These are phyloP conservation scores for Meriones psammophilus DNA, from an alignment of 2,797 vertebrate genomes.

Conservation along the genomic window DNA sequence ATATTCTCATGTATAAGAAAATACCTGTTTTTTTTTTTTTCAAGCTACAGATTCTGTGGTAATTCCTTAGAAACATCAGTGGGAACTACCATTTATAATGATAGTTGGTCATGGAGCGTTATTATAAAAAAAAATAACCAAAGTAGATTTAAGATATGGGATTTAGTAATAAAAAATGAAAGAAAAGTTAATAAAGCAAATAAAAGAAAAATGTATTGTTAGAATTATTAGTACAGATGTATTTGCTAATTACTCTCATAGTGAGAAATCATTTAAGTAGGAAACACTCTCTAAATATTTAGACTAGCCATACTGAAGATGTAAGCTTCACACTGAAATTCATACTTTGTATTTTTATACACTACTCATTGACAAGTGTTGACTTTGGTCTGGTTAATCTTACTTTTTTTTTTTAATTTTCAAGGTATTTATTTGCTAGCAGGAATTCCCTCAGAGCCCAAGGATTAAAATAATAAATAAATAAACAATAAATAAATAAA, in stretches of 20 bases:
- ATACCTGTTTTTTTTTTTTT: background rate
- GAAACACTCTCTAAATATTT: background rate
- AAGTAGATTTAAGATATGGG: background rate
- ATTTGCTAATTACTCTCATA: background rate
- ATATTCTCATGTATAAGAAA: background rate
- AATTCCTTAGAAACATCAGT: background rate
- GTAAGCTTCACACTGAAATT: background rate
- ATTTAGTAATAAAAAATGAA: background rate
- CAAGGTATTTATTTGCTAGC: background rate
- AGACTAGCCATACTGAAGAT: background rate
- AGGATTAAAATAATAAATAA: background rate
- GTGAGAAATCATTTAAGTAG: background rate
- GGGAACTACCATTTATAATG: background rate
- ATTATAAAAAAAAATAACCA: background rate
- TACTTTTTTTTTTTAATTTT: background rate
- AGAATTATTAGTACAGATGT: background rate
- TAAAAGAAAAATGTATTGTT: background rate
- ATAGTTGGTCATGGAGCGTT: background rate
- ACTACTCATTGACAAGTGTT: background rate
- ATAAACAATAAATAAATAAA: background rate
- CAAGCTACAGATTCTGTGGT: background rate
- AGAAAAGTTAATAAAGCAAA: background rate
- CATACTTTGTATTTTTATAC: background rate
- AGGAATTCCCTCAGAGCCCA: background rate
- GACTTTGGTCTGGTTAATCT: background rate